Evolutionary conservation across 2,888 invertebrate genomes (phyloP).

Genomic region (Caenorhabditis angaria): DNA sequence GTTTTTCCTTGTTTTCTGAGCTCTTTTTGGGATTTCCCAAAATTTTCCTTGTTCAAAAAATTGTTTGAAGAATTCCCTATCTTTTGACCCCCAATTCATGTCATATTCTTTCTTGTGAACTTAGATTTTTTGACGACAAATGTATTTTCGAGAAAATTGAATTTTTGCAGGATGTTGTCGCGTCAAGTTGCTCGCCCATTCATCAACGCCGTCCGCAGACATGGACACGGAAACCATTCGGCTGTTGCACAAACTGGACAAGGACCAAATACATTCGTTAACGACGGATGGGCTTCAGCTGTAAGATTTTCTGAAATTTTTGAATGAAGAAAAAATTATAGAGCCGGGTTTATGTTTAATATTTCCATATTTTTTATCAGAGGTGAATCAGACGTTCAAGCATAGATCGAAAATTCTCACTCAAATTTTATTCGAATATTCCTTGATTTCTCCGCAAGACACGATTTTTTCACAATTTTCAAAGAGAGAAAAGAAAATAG

Average conservation of each 20-base stretch:
- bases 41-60: slow-evolving; percentile 13
- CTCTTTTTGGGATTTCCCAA: not conserved
- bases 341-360: too few species aligned
- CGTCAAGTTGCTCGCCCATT: slow-evolving; percentile 56
- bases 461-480: too few species aligned
- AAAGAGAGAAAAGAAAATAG: too few species aligned
- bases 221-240: slow-evolving; percentile 45
- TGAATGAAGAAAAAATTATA: too few species aligned
- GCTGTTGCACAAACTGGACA: slow-evolving; percentile 56
- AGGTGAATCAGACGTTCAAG: too few species aligned
- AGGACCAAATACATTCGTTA: slow-evolving; percentile 60
- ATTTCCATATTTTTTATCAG: too few species aligned
- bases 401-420: too few species aligned
- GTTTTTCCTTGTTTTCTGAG: slow-evolving; percentile 10
- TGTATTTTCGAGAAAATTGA: not conserved
- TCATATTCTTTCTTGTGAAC: not conserved
- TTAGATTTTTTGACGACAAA: not conserved
- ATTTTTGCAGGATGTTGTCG: slow-evolving; percentile 47
- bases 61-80: not conserved
- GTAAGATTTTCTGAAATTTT: slow-evolving; percentile 52
- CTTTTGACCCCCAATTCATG: not conserved
- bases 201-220: slow-evolving; percentile 48
- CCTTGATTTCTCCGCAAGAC: too few species aligned
- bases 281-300: slow-evolving; percentile 69
- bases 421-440: too few species aligned